Evolutionary conservation across 2,797 vertebrate genomes (phyloP).

Genomic region (Cynodonichthys magdalenae): DNA sequence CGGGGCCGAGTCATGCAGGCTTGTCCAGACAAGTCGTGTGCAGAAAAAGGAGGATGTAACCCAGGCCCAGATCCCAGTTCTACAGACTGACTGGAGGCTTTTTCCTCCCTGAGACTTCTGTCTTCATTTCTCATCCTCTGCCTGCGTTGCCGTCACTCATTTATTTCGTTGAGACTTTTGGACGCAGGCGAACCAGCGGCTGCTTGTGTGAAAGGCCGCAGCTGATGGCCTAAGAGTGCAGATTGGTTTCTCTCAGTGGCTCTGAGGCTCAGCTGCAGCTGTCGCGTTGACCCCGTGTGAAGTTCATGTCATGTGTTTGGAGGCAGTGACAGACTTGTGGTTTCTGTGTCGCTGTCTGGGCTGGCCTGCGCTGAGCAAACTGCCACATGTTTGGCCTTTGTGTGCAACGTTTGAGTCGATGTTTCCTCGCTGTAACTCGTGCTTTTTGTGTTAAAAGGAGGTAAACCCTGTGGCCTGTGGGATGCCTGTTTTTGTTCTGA

Average conservation of each 20-base stretch:
- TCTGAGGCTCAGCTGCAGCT: constrained; percentile 60
- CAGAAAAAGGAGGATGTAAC: constrained; percentile 53
- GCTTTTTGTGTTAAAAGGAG: constrained; percentile 60
- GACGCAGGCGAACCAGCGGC: too few species aligned
- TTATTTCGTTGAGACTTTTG: not conserved
- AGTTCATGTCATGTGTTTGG: constrained; percentile 70
- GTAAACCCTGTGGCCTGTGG: constrained; percentile 55
- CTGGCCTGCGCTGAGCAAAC: constrained; percentile 62
- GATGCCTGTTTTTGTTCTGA: constrained; percentile 59
- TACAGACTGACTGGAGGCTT: constrained; percentile 33
- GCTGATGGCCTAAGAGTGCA: constrained; percentile 33
- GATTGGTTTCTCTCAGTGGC: constrained; percentile 48
- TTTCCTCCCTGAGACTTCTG: constrained; percentile 11
- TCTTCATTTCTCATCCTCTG: constrained; percentile 45
- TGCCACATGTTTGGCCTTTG: constrained; percentile 74
- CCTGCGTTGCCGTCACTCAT: constrained; percentile 4
- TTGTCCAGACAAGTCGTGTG: constrained; percentile 65
- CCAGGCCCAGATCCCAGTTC: constrained; percentile 61
- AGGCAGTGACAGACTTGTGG: constrained; percentile 71
- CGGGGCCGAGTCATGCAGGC: constrained; percentile 63
- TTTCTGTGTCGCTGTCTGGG: constrained; percentile 71
- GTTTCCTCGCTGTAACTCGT: constrained; percentile 66
- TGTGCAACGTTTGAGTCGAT: constrained; percentile 53
- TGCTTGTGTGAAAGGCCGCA: constrained; percentile 12
- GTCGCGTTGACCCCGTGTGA: constrained; percentile 70